Evolutionary conservation across 2,888 invertebrate genomes (phyloP).

Genomic region (Heliconius aoede): DNA sequence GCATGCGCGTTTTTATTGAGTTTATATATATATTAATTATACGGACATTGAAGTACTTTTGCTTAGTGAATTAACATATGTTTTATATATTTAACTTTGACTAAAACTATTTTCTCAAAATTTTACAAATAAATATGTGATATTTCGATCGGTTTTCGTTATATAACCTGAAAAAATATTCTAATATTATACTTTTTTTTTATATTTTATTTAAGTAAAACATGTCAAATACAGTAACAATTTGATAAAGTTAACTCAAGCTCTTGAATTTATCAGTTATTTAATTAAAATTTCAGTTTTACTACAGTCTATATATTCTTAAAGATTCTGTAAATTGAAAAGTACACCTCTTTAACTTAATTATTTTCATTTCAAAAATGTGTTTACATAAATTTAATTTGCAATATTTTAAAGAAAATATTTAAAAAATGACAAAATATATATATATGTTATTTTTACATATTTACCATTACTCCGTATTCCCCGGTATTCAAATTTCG

Average conservation of each 20-base stretch:
- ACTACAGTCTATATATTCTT: neutral
- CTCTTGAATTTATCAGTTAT: neutral
- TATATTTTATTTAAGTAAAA: neutral
- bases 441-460: neutral
- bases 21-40: neutral
- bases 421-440: neutral
- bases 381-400: neutral
- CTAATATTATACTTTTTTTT: too few species aligned
- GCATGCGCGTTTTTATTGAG: neutral
- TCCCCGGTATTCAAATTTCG: conserved; percentile 54
- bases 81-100: neutral
- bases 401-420: neutral
- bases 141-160: too few species aligned
- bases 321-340: neutral
- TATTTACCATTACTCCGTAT: conserved; percentile 74
- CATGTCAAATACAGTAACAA: too few species aligned
- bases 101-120: neutral
- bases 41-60: neutral
- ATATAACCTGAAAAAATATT: too few species aligned
- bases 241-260: neutral
- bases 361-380: neutral
- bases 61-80: neutral
- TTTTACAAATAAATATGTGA: neutral
- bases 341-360: neutral
- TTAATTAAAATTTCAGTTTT: too few species aligned